Evolutionary conservation across 2,797 vertebrate species (phyloP).

Genomic region (Sibirionetta formosa): DNA sequence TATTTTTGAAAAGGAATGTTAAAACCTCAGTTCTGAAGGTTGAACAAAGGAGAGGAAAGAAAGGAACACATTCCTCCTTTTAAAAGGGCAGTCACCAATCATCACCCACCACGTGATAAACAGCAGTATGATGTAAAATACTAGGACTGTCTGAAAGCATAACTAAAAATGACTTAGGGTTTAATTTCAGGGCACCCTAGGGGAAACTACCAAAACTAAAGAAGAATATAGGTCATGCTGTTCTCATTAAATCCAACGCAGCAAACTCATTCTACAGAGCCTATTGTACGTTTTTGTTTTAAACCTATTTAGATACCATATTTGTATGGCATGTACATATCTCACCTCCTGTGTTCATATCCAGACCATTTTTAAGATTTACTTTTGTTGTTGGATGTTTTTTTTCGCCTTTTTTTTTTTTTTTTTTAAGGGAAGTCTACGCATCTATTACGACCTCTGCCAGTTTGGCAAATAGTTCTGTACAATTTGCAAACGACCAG

Average conservation of each 20-base stretch:
- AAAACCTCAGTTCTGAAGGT: not conserved
- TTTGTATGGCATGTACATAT: accelerated
- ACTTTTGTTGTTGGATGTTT: not conserved
- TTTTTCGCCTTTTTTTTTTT: not conserved
- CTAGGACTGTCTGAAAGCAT: not conserved
- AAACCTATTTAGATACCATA: not conserved
- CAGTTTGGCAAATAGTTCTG: not conserved
- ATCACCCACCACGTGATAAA: not conserved
- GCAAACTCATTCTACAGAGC: not conserved
- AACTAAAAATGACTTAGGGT: conserved; percentile 10
- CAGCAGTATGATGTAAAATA: not conserved
- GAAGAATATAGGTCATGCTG: conserved; percentile 42
- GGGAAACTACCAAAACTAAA: not conserved
- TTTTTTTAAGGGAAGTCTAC: not conserved
- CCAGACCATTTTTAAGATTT: not conserved
- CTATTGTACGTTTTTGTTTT: not conserved
- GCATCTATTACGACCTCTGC: not conserved
- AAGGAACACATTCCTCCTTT: not conserved
- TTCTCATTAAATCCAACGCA: not conserved
- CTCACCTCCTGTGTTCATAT: not conserved
- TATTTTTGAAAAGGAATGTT: not conserved
- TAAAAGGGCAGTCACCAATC: not conserved
- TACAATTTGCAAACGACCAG: not conserved
- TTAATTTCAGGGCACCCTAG: conserved; percentile 53
- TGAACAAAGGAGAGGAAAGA: not conserved